Percentiles rank a stretch among this genome's conserved stretches.
Conservation (phyloP, 2,888 invertebrate species). For the Diloba caeruleocephala region DNA sequence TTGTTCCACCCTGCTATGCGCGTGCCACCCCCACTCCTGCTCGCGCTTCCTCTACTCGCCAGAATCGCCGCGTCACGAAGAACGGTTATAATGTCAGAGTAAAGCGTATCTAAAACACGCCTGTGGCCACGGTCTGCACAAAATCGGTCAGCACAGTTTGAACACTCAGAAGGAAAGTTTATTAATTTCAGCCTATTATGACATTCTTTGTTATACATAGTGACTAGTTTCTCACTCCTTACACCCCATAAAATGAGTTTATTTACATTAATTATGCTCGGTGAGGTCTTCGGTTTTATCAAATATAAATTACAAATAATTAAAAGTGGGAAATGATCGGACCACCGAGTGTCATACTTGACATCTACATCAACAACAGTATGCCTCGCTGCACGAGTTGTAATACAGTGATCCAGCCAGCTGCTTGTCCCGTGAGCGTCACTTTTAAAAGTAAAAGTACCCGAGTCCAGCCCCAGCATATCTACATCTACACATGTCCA, state of each 20-base stretch:
- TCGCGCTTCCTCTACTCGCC: neutral
- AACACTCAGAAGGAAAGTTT: slow-evolving; percentile 11
- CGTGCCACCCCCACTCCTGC: neutral
- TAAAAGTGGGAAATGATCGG: neutral
- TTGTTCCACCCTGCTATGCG: slow-evolving; percentile 43
- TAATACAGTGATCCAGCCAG: slow-evolving; percentile 2
- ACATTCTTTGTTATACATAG: slow-evolving; percentile 4
- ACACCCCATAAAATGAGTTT: slow-evolving; percentile 13
- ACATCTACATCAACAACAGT: slow-evolving; percentile 1
- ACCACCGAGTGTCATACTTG: neutral
- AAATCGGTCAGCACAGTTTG: slow-evolving; percentile 6
- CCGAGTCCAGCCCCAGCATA: neutral
- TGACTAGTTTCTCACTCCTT: slow-evolving; percentile 3
- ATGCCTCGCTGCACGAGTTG: slow-evolving; percentile 1
- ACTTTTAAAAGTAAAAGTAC: slow-evolving; percentile 2
- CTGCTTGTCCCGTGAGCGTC: no score
- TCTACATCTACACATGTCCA: slow-evolving; percentile 5
- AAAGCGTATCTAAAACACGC: slow-evolving; percentile 30
- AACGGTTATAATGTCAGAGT: slow-evolving; percentile 26
- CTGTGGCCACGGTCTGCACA: slow-evolving; percentile 28
- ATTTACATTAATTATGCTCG: neutral
- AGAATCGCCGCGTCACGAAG: slow-evolving; percentile 21
- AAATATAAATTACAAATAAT: slow-evolving; percentile 20
- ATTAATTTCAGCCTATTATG: no score
- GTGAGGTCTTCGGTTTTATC: slow-evolving; percentile 1